A percentile compares a stretch with the other conserved stretches of the same genome.
Evolutionary conservation across 2,113 vertebrate species (phyloP).

Genomic region (Spilogale gracilis): DNA sequence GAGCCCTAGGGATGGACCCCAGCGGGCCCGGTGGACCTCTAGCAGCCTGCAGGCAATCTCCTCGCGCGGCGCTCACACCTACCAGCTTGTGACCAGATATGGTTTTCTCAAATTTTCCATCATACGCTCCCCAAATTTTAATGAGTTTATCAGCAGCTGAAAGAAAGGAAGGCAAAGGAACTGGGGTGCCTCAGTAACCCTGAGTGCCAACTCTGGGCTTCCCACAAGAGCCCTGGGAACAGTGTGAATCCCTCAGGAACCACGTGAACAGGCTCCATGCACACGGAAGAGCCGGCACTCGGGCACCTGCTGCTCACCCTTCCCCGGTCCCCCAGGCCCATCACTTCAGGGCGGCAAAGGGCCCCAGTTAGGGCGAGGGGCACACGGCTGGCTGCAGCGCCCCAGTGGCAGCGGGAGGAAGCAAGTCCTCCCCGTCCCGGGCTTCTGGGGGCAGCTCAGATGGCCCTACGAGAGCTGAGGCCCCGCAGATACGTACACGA

Average conservation of each 20-base stretch:
- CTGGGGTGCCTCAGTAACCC: fast-evolving
- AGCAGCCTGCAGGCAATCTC: fast-evolving
- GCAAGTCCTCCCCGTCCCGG: background rate
- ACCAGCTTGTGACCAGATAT: slow-evolving; percentile 99
- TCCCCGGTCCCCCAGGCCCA: fast-evolving
- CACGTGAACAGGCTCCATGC: fast-evolving
- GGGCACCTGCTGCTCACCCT: background rate
- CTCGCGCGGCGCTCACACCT: slow-evolving; percentile 77
- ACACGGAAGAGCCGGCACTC: fast-evolving
- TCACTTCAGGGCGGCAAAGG: fast-evolving
- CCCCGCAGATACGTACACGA: slow-evolving; percentile 93
- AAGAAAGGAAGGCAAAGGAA: slow-evolving; percentile 54
- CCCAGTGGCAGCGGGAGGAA: background rate
- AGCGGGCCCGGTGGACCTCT: fast-evolving
- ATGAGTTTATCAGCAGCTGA: slow-evolving; percentile 99
- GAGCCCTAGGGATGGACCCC: fast-evolving
- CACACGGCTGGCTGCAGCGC: fast-evolving
- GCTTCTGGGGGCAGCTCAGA: no score
- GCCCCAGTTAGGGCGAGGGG: background rate
- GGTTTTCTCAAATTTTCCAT: slow-evolving; percentile 99
- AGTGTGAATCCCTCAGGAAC: fast-evolving
- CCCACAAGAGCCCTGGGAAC: fast-evolving
- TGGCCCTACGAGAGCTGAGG: fast-evolving
- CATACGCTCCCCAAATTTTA: slow-evolving; percentile 99
- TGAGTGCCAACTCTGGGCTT: background rate